These are phyloP conservation scores for Cephalopholis sonnerati DNA, from an alignment of 2,113 vertebrate genomes.

Conservation along the genomic window DNA sequence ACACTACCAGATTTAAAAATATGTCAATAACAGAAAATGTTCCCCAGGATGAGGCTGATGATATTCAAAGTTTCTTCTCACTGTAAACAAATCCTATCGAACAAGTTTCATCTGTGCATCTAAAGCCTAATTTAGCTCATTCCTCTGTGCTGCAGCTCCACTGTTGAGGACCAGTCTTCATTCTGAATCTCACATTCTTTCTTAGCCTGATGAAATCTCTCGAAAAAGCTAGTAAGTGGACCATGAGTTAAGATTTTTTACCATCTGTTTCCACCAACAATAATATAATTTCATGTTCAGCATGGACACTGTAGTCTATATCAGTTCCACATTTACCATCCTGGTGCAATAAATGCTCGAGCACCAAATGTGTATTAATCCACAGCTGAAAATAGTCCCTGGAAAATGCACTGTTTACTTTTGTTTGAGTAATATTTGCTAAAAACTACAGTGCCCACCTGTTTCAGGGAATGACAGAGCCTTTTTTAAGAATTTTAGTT, in stretches of 20 bases:
- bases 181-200: neutral
- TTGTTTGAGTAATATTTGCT: neutral
- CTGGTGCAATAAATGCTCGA: neutral
- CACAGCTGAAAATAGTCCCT: neutral
- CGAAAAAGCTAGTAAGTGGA: no score
- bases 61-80: neutral
- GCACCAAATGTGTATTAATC: neutral
- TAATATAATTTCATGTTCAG: neutral
- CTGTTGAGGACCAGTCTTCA: neutral
- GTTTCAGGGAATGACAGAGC: neutral
- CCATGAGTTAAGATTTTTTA: no score
- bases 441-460: neutral
- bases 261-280: neutral
- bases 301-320: no score
- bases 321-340: neutral
- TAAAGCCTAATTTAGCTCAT: no score
- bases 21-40: neutral
- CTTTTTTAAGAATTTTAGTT: neutral
- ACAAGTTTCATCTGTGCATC: no score
- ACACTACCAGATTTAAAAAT: no score
- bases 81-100: neutral
- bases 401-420: neutral
- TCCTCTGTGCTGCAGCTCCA: neutral
- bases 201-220: neutral
- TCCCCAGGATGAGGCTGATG: no score